These are phyloP conservation scores for Rhea americana DNA, from an alignment of 2,113 vertebrate species.

Conservation along the genomic window DNA sequence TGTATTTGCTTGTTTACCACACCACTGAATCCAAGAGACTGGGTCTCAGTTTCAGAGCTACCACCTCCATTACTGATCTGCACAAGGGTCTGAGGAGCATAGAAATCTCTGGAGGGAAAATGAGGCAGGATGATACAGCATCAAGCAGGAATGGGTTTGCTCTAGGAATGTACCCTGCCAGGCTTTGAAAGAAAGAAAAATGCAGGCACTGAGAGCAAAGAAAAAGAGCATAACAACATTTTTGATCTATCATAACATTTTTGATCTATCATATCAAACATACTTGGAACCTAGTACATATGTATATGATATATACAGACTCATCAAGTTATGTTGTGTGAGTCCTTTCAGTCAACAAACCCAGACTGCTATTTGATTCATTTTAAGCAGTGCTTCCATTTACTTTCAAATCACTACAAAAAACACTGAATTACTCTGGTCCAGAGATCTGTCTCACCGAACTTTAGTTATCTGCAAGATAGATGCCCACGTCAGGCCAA, in stretches of 20 bases:
- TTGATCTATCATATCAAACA: background rate
- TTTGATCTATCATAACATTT: background rate
- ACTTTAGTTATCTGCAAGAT: background rate
- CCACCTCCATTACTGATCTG: fast-evolving
- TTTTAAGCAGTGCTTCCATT: background rate
- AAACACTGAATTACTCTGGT: background rate
- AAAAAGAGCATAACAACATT: background rate
- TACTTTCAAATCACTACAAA: background rate
- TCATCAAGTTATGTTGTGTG: background rate
- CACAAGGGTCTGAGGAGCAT: background rate
- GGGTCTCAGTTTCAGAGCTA: background rate
- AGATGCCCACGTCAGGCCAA: background rate
- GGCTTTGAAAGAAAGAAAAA: background rate
- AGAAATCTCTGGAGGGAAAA: background rate
- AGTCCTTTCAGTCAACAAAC: background rate
- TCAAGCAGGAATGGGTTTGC: background rate
- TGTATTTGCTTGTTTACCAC: background rate
- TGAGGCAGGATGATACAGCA: background rate
- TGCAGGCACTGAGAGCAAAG: background rate
- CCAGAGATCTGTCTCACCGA: background rate
- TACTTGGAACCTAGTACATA: background rate
- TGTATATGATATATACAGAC: background rate
- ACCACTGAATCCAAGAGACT: background rate
- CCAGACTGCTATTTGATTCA: background rate
- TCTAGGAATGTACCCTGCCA: background rate